phyloP scores from a whole-genome alignment of 1,140 invertebrate genomes.

The Pteromalus puparum region DNA sequence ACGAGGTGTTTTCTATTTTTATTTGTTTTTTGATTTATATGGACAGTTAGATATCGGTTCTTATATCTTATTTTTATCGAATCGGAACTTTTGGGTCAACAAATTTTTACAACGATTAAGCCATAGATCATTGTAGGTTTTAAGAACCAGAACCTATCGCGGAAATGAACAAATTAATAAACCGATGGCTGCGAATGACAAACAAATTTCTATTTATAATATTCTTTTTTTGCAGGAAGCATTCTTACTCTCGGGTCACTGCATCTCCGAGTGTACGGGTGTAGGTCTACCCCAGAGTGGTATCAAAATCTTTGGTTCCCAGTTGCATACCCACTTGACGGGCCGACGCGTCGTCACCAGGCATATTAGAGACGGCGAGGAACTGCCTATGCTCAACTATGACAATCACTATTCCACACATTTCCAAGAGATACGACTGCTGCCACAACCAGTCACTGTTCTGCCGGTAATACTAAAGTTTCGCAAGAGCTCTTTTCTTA shows the following conservation, averaged over 20 bases:
- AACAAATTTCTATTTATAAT: too few species aligned
- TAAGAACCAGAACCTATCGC: too few species aligned
- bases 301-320: constrained; percentile 96
- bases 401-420: constrained; percentile 98
- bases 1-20: too few species aligned
- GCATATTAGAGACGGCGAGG: constrained; percentile 87
- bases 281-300: constrained; percentile 88
- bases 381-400: constrained; percentile 89
- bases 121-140: too few species aligned
- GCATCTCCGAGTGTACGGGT: constrained; percentile 93
- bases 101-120: too few species aligned
- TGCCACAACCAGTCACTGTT: constrained; percentile 87
- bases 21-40: too few species aligned
- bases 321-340: constrained; percentile 97
- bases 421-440: constrained; percentile 96
- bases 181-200: too few species aligned
- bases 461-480: constrained; percentile 81
- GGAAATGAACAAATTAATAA: too few species aligned
- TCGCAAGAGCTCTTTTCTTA: not conserved
- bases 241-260: constrained; percentile 93
- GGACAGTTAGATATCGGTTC: not conserved
- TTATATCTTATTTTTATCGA: constrained; percentile 5
- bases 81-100: too few species aligned
- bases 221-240: constrained; percentile 66
- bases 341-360: constrained; percentile 90